Evolutionary conservation across 2,113 vertebrate genomes (phyloP), one percentile per base, ranked within the genome.

Genomic region (Ceyx cyanopectus): DNA sequence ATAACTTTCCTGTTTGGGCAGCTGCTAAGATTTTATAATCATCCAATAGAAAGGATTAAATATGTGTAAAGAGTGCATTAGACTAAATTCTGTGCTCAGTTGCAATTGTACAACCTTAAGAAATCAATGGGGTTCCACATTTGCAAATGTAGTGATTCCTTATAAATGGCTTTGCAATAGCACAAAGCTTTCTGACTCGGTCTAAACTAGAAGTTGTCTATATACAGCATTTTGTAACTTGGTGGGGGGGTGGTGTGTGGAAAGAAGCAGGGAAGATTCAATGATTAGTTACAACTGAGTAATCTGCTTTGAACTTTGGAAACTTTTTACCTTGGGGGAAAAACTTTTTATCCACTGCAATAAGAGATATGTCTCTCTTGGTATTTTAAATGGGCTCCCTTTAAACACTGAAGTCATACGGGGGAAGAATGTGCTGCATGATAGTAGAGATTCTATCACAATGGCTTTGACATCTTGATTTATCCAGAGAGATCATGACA

Each of bases 11-110:
- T 91, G 75, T 75, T 87, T 89, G 91, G 92, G 75, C 91, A 90
- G 91, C 89, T 85, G 92, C 94, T 85, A 91, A 93, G 94, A 93
- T 95, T 94, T 93, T 81, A 91, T 91, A 74, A 81, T 78, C 87
- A 57, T 84, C 95, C 92, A 96, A 94, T 82, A 82, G 75, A 77
- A 81, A 92, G 91, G 91, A 95, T 96, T 96, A 96, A 94, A 94
- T 67, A 91, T 69, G 89, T 74, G 84, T 87, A 85, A 93, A 91
- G 91, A 77, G 70, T 80, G 63, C 87, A 92, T 82, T 85, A 89
- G 85, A 77, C 87, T 92, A 91, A 94, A 87, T 77, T 95, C 89
- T 67, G 63, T 63, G 81, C 94, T 92, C 85, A 30, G 60, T 85
- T 95, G 72, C 81, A 89, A 67, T 89, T 76, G 75, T 80, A 48